Evolutionary conservation across 2,113 vertebrate genomes (phyloP).

Genomic region (Boleophthalmus pectinirostris): DNA sequence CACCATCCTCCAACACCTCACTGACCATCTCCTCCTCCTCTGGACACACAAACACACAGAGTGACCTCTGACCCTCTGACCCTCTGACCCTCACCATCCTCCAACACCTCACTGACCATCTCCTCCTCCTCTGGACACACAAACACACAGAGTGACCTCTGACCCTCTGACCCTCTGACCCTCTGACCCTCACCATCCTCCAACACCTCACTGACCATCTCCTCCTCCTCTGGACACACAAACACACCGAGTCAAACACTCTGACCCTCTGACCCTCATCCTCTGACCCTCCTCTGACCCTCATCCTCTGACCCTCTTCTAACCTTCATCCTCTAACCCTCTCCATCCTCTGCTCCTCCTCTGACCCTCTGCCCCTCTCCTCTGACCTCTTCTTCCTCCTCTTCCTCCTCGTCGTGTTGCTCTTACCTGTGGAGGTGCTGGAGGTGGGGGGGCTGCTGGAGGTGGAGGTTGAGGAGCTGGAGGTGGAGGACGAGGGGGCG

Average conservation of each 20-base stretch:
- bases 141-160: too few relatives aligned
- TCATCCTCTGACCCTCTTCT: too few relatives aligned
- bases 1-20: too few relatives aligned
- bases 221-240: conserved; percentile 76
- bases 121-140: too few relatives aligned
- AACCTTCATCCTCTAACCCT: too few relatives aligned
- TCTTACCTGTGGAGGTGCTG: conserved; percentile 56
- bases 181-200: too few relatives aligned
- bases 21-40: conserved; percentile 43
- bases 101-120: not conserved
- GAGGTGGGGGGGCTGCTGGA: conserved; percentile 76
- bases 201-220: conserved; percentile 89
- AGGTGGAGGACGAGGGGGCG: conserved; percentile 66
- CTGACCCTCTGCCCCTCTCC: not conserved
- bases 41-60: conserved; percentile 31
- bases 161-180: too few relatives aligned
- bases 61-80: not conserved
- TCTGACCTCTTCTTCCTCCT: not conserved
- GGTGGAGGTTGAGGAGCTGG: too few relatives aligned
- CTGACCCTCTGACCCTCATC: conserved; percentile 55
- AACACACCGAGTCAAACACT: not conserved
- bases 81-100: too few relatives aligned
- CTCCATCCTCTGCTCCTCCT: too few relatives aligned
- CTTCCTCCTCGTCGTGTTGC: not conserved
- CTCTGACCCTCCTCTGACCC: conserved; percentile 88